Evolutionary conservation across 2,888 invertebrate genomes (phyloP).

Genomic region (Cerceris rybyensis): DNA sequence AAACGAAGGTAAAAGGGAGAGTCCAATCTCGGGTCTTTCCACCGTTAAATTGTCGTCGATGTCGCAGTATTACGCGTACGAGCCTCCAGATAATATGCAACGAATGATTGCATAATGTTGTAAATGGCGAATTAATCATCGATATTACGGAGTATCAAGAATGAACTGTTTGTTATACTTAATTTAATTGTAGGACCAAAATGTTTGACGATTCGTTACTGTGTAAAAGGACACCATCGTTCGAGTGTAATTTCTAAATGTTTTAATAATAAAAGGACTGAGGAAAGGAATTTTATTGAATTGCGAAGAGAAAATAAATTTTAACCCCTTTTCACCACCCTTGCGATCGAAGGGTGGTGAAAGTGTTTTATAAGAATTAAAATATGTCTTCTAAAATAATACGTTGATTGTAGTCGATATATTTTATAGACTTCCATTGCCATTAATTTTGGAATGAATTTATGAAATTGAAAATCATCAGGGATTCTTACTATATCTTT

Average conservation of each 20-base stretch:
- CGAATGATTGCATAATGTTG: slow-evolving; percentile 58
- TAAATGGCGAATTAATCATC: slow-evolving; percentile 66
- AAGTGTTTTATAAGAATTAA: too few relatives aligned
- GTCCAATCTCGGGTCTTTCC: slow-evolving; percentile 5
- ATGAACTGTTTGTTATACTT: slow-evolving; percentile 71
- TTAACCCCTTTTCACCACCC: too few relatives aligned
- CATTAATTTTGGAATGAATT: background rate
- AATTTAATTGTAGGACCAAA: slow-evolving; percentile 76
- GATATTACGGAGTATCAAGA: slow-evolving; percentile 49
- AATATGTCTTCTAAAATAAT: too few relatives aligned
- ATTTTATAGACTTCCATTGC: too few relatives aligned
- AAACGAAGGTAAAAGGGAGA: background rate
- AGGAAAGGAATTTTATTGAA: slow-evolving; percentile 28
- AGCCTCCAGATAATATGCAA: slow-evolving; percentile 49
- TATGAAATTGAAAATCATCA: too few relatives aligned
- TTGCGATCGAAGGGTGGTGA: too few relatives aligned
- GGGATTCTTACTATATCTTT: too few relatives aligned
- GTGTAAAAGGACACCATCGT: slow-evolving; percentile 67
- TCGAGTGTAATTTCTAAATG: slow-evolving; percentile 79
- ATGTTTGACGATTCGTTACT: slow-evolving; percentile 68
- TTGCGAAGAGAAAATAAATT: too few relatives aligned
- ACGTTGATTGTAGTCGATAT: too few relatives aligned
- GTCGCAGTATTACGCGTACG: slow-evolving; percentile 53
- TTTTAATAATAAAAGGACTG: slow-evolving; percentile 78
- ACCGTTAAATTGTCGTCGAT: slow-evolving; percentile 28